Conservation (phyloP, 2,113 vertebrate species). For the Silurus asotus region DNA sequence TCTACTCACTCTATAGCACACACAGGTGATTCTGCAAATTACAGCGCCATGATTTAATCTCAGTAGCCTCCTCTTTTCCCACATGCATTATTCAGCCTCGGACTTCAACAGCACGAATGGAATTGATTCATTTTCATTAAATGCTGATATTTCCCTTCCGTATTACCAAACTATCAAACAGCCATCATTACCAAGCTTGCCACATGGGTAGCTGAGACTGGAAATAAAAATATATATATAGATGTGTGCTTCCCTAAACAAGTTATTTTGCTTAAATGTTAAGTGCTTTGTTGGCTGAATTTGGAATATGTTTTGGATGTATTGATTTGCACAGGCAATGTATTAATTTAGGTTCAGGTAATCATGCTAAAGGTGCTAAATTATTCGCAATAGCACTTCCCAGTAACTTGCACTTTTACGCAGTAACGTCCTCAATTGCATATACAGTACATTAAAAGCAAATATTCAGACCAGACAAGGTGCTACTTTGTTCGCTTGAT, state of each 20-base stretch:
- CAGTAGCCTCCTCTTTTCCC: constrained; percentile 12
- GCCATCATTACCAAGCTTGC: constrained; percentile 13
- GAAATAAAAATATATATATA: constrained; percentile 35
- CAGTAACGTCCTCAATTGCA: background rate
- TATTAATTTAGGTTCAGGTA: background rate
- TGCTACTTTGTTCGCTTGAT: background rate
- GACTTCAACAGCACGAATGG: constrained; percentile 27
- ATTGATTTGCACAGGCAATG: background rate
- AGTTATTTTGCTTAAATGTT: background rate
- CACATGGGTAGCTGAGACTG: background rate
- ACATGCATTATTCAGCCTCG: constrained; percentile 56
- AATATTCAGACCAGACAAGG: background rate
- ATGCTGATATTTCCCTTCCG: constrained; percentile 30
- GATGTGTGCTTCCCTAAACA: background rate
- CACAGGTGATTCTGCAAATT: constrained; percentile 53
- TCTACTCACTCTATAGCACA: constrained; percentile 22
- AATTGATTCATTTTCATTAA: constrained; percentile 51
- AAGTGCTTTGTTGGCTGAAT: background rate
- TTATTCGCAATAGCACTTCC: background rate
- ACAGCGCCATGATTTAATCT: constrained; percentile 35
- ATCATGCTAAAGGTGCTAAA: background rate
- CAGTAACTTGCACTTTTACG: background rate
- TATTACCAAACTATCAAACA: constrained; percentile 38
- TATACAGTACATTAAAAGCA: background rate
- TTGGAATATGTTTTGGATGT: background rate